Base-by-base conservation (phyloP, 2,888 invertebrate species). In the Drosophila mimica region DNA sequence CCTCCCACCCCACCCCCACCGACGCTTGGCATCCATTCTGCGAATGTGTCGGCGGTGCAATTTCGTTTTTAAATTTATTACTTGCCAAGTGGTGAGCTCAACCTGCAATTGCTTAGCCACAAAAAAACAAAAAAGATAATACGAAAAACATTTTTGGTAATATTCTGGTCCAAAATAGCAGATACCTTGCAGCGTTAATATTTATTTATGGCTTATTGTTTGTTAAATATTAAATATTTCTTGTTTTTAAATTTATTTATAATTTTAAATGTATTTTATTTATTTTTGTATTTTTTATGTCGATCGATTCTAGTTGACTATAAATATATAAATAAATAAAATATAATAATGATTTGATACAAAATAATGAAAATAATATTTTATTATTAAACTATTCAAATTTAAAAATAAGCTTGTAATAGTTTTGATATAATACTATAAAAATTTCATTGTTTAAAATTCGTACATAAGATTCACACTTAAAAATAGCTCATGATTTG, bases 11-110 rank as follows among this genome's bases (percentile, higher is more conserved):
- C 3, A 11, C 38, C 28, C 46, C 25, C n/a, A 17, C 15, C 46
- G 1, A 2, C 52, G 43, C 48, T 54, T 31, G 33, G 71, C 40
- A 51, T 49, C 62, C 79, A 65, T 70, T 74, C 49, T 62, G 75
- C 13, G 63, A 75, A 69, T 67, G 65, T 80, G 82, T 72, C 61
- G 60, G 68, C 57, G 53, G 62, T 76, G 67, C 71, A 65, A 73
- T 82, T 81, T 63, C 40, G 28, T 67, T 73, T 56, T 73, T 36
- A 72, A 80, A 80, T 81, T 81, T 81, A 79, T 81, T 61, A 61
- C 61, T 67, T 68, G 71, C 20, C 60, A 31, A 20, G 34, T 11
- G 34, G 56, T 31, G 52, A 75, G 25, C 36, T 36, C 48, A 60
- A 31, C 43, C 56, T 38, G 62, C 61, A 64, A 62, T 66, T 52